Conservation (phyloP, 2,113 vertebrate species). For the Oryzias javanicus region DNA sequence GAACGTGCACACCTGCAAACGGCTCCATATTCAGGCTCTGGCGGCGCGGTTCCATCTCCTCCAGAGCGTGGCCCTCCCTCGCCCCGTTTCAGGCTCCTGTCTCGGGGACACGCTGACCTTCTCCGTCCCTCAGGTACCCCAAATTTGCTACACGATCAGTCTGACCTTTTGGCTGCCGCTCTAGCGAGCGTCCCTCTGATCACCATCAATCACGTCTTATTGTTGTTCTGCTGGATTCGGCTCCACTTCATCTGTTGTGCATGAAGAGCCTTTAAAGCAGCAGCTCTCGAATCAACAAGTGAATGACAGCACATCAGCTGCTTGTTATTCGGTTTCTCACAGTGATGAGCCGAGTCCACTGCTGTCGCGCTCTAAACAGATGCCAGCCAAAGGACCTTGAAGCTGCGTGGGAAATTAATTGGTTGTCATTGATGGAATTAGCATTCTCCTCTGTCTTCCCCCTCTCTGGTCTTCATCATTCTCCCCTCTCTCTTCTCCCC, state of each 20-base stretch:
- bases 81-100: constrained; percentile 54
- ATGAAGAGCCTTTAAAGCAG: constrained; percentile 27
- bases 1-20: constrained; percentile 31
- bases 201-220: constrained; percentile 18
- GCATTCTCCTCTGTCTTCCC: constrained; percentile 69
- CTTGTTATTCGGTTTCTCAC: constrained; percentile 57
- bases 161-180: constrained; percentile 12
- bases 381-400: constrained; percentile 68
- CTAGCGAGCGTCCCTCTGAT: background rate
- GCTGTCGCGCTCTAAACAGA: constrained; percentile 55
- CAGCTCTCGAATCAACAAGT: constrained; percentile 65
- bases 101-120: constrained; percentile 56
- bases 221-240: constrained; percentile 3
- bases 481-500: constrained; percentile 31
- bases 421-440: constrained; percentile 74
- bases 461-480: constrained; percentile 60
- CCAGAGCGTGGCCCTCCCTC: constrained; percentile 62
- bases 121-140: constrained; percentile 55
- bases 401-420: constrained; percentile 70
- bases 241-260: constrained; percentile 24
- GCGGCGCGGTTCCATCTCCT: constrained; percentile 57
- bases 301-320: constrained; percentile 40
- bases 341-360: constrained; percentile 51
- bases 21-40: constrained; percentile 60
- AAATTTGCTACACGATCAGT: constrained; percentile 38